Base-by-base conservation (phyloP, 2,113 vertebrate genomes). In the Forbesichthys agassizii region DNA sequence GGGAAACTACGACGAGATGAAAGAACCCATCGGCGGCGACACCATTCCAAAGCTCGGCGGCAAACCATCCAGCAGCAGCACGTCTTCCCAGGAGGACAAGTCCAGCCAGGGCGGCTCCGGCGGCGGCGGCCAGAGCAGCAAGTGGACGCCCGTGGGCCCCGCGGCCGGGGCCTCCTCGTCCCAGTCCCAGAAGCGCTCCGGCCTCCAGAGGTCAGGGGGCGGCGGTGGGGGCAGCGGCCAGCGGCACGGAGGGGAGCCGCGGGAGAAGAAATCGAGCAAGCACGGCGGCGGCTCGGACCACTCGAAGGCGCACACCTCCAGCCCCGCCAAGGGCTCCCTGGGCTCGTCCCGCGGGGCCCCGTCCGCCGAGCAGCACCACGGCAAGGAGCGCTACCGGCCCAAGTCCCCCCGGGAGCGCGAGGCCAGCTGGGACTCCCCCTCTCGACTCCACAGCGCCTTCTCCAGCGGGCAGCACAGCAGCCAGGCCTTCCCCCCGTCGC, bases 1-100 rank as follows among this genome's bases (percentile, higher is more conserved):
- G 66, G 98, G 98, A 70, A 97, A 99, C 85, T 99, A 98, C 93
- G 98, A 99, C 89, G 95, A 99, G 84, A 98, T 99, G 98, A 95
- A 96, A 90, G 98, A 99, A 84, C 93, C 96, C 7, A 95, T 98
- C 83, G 95, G 95, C 86, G 95, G 96, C 52, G 93, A 95, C 81
- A 92, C 96, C 48, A 91, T 96, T 64, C 94, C 95, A 66, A 99
- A 98, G 90, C 93, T 95, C 73, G 90, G 92, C 65, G 90, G 86
- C 77, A 97, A 98, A 91, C 91, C 95, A 59, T 90, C 95, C 0
- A 92, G 93, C 18, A 92, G 92, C n/a, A 92, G 95, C 18, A 90
- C 95, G 1, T 92, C 96, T 33, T 87, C 94, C 5, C 36, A 42
- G 36, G 96, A 98, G 73, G 98, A 99, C 64, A 98, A 99, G 88